A percentile compares a stretch with the other conserved stretches of the same genome.
Conservation (phyloP, 2,797 vertebrate species). For the Valencia hispanica region DNA sequence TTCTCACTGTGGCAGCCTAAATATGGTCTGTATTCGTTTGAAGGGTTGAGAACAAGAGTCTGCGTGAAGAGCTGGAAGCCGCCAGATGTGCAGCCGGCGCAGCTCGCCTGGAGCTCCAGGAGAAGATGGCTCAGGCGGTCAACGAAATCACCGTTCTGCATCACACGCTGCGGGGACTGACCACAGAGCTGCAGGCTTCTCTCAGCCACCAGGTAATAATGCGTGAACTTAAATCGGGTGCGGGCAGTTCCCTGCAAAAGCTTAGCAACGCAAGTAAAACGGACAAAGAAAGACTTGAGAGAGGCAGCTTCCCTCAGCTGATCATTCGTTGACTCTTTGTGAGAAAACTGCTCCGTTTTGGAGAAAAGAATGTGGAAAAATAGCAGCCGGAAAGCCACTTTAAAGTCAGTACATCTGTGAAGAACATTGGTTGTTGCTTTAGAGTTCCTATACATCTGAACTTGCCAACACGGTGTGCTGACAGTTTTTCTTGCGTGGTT, state of each 20-base stretch:
- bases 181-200: constrained; percentile 71
- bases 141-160: constrained; percentile 78
- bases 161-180: constrained; percentile 79
- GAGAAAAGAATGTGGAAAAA: not conserved
- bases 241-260: too few relatives aligned
- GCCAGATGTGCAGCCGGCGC: constrained; percentile 63
- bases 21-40: not conserved
- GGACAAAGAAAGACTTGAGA: too few relatives aligned
- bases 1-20: not conserved
- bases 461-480: not conserved
- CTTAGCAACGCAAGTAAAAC: too few relatives aligned
- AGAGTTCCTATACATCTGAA: not conserved
- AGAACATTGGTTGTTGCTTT: not conserved
- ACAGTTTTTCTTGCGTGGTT: not conserved
- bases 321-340: too few relatives aligned
- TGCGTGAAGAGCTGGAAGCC: constrained; percentile 79
- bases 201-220: constrained; percentile 77
- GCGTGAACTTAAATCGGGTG: too few relatives aligned
- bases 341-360: too few relatives aligned
- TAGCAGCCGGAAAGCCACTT: not conserved
- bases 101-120: constrained; percentile 72
- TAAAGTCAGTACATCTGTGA: not conserved
- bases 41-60: constrained; percentile 69
- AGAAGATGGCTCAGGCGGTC: constrained; percentile 77
- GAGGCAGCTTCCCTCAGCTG: too few relatives aligned